Percentiles rank a stretch among this genome's conserved stretches.
Evolutionary conservation across 37 sponge, comb jelly and placozoan species (phyloP).

Genomic region (Corticium candelabrum): DNA sequence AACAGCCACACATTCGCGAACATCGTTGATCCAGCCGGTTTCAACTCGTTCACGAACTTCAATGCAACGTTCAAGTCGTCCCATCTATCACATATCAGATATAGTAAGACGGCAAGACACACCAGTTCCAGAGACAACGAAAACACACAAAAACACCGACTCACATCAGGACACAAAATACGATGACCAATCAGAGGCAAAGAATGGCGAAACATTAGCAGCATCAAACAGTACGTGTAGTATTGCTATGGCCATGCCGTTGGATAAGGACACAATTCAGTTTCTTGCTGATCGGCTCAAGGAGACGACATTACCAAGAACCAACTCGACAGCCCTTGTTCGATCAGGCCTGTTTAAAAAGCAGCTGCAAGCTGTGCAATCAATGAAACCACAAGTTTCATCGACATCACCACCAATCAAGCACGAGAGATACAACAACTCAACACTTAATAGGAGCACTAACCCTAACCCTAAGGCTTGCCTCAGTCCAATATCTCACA

Average conservation of each 20-base stretch:
- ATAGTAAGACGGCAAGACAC: neutral
- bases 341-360: neutral
- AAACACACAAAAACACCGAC: no score
- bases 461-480: neutral
- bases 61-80: no score
- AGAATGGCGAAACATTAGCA: no score
- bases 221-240: no score
- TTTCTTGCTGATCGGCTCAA: neutral
- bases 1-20: neutral
- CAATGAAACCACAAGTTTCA: neutral
- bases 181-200: no score
- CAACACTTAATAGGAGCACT: neutral
- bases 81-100: no score
- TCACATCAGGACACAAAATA: no score
- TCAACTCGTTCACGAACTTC: neutral
- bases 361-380: neutral
- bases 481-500: neutral
- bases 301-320: neutral
- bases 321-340: neutral
- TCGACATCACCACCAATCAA: neutral
- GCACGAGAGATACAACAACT: neutral
- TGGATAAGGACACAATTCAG: neutral
- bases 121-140: no score
- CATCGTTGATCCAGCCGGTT: neutral
- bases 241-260: no score